phyloP scores from a whole-genome alignment of 2,113 vertebrate species.

The Ictidomys tridecemlineatus region DNA sequence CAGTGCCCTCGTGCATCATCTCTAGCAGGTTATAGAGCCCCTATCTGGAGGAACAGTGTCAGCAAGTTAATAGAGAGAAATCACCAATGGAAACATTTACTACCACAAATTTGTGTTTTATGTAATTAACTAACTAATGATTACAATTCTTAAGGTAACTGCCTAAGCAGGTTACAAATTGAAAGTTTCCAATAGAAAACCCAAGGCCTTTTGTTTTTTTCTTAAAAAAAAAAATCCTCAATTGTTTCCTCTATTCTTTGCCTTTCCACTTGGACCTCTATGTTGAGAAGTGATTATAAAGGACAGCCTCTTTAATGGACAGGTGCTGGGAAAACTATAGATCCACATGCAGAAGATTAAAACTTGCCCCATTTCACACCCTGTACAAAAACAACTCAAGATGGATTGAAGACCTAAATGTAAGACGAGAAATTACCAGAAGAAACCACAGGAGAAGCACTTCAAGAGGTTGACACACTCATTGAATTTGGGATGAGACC shows the following conservation, averaged over 20 bases:
- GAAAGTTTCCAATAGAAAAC: neutral
- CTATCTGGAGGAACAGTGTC: neutral
- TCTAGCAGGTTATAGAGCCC: conserved; percentile 21
- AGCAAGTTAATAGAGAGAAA: conserved; percentile 10
- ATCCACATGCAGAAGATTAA: too few relatives aligned
- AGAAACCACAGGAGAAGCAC: too few relatives aligned
- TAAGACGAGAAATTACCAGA: too few relatives aligned
- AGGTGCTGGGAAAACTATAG: too few relatives aligned
- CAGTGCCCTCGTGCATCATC: neutral
- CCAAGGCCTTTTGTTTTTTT: neutral
- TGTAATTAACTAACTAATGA: conserved; percentile 19
- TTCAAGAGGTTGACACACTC: too few relatives aligned
- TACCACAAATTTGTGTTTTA: neutral
- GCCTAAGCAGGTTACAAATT: neutral
- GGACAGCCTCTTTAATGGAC: too few relatives aligned
- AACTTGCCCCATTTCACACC: too few relatives aligned
- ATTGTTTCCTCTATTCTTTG: neutral
- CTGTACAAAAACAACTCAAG: too few relatives aligned
- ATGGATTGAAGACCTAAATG: too few relatives aligned
- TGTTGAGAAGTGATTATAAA: neutral
- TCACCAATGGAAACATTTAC: neutral
- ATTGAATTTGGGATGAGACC: too few relatives aligned
- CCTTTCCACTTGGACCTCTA: neutral
- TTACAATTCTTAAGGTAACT: conserved; percentile 13
- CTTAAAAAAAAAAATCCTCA: neutral